A percentile compares a stretch with the other conserved stretches of the same genome.
Evolutionary conservation across 1,140 invertebrate genomes (phyloP).

Genomic region (Ectropis grisescens): DNA sequence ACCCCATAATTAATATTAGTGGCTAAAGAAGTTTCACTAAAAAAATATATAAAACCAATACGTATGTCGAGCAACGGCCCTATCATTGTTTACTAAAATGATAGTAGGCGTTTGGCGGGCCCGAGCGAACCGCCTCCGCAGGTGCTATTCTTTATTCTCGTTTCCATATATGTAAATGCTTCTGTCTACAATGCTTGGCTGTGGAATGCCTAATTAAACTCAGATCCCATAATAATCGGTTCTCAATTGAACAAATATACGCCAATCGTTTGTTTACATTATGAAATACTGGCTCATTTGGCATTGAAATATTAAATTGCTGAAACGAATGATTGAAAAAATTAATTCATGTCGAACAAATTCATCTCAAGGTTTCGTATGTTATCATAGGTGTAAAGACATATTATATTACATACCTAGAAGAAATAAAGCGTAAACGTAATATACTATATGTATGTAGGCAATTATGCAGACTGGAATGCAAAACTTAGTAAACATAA

Average conservation of each 20-base stretch:
- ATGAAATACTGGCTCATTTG: conserved; percentile 5
- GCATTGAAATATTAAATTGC: conserved; percentile 1
- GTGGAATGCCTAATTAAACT: conserved; percentile 10
- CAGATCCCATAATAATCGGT: conserved; percentile 21
- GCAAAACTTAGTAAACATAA: no score
- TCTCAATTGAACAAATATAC: conserved; percentile 36
- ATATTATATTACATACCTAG: no score
- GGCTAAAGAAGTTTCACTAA: no score
- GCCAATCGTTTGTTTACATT: conserved; percentile 8
- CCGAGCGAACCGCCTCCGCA: conserved; percentile 37
- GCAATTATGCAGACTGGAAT: no score
- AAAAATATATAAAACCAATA: conserved; percentile 22
- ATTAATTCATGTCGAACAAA: background rate
- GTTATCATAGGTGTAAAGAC: no score
- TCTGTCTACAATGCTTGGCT: no score
- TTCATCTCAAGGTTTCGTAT: background rate
- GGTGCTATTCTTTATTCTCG: no score
- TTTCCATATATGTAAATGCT: no score
- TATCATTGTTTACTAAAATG: conserved; percentile 45
- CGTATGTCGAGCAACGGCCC: conserved; percentile 32
- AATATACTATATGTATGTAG: no score
- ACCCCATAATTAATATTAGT: no score
- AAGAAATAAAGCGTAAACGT: no score
- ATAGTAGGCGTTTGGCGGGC: conserved; percentile 32
- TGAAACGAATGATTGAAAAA: background rate